phyloP scores from a whole-genome alignment of 2,888 invertebrate species.

The Drosophila pegasa region DNA sequence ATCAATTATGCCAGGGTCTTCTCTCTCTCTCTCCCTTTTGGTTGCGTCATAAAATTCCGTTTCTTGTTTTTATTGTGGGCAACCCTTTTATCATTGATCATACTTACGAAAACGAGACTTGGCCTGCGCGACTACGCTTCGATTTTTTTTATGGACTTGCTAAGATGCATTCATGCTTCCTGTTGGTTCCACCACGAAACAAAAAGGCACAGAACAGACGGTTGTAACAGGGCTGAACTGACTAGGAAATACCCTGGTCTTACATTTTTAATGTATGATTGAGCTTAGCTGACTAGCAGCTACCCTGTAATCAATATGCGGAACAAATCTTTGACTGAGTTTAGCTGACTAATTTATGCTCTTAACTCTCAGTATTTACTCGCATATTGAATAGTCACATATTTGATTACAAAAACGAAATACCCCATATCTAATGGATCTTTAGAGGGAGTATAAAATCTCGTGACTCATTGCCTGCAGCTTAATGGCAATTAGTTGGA shows the following conservation, averaged over 20 bases:
- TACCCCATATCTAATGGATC: background rate
- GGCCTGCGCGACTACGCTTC: slow-evolving; percentile 13
- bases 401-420: background rate
- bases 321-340: background rate
- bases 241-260: background rate
- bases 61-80: slow-evolving; percentile 17
- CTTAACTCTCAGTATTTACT: background rate
- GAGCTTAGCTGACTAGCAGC: no score
- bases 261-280: background rate
- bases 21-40: background rate
- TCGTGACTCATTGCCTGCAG: slow-evolving; percentile 62
- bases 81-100: slow-evolving; percentile 78
- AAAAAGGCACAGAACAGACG: background rate
- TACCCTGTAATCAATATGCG: no score
- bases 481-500: slow-evolving; percentile 77
- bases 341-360: background rate
- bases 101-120: slow-evolving; percentile 47
- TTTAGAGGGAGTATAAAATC: slow-evolving; percentile 6
- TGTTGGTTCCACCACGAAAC: slow-evolving; percentile 32
- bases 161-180: slow-evolving; percentile 63
- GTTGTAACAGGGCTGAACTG: background rate
- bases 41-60: slow-evolving; percentile 18
- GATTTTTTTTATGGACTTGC: slow-evolving; percentile 74
- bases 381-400: background rate
- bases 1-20: slow-evolving; percentile 54